A percentile compares a stretch with the other conserved stretches of the same genome.
Evolutionary conservation across 2,888 invertebrate genomes (phyloP).

Genomic region (Limnephilus lunatus): DNA sequence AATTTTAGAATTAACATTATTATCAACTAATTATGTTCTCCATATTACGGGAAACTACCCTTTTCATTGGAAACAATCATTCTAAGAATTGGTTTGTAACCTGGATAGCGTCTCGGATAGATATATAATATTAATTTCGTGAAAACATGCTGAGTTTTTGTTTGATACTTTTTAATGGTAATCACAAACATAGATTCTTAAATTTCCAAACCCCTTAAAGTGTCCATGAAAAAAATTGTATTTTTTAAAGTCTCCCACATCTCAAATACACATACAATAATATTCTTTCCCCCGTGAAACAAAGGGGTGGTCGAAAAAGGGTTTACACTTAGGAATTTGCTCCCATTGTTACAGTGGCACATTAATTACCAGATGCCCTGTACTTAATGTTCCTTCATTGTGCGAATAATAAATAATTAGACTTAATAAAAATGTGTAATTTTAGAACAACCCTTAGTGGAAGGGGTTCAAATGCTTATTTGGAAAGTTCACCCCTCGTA

Average conservation of each 20-base stretch:
- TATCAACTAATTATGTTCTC: no score
- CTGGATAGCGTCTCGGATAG: no score
- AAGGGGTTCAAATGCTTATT: neutral
- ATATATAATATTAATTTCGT: no score
- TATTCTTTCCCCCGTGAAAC: slow-evolving; percentile 14
- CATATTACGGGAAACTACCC: no score
- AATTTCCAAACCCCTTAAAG: neutral
- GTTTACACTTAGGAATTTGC: slow-evolving; percentile 36
- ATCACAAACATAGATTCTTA: neutral
- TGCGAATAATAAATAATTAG: slow-evolving; percentile 63
- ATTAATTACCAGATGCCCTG: slow-evolving; percentile 53
- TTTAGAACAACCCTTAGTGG: slow-evolving; percentile 42
- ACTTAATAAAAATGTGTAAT: slow-evolving; percentile 60
- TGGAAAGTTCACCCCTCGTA: neutral
- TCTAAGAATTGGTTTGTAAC: no score
- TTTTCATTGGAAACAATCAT: no score
- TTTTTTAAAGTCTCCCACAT: neutral
- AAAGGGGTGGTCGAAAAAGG: slow-evolving; percentile 11
- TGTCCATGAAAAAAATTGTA: neutral
- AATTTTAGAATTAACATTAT: no score
- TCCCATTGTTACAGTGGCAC: slow-evolving; percentile 50
- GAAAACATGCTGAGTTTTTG: no score
- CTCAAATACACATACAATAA: neutral
- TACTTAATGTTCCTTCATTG: slow-evolving; percentile 52
- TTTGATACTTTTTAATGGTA: neutral